Percentiles rank a stretch among this genome's conserved stretches.
Evolutionary conservation across 2,113 vertebrate genomes (phyloP).

Genomic region (Megaceryle maxima): DNA sequence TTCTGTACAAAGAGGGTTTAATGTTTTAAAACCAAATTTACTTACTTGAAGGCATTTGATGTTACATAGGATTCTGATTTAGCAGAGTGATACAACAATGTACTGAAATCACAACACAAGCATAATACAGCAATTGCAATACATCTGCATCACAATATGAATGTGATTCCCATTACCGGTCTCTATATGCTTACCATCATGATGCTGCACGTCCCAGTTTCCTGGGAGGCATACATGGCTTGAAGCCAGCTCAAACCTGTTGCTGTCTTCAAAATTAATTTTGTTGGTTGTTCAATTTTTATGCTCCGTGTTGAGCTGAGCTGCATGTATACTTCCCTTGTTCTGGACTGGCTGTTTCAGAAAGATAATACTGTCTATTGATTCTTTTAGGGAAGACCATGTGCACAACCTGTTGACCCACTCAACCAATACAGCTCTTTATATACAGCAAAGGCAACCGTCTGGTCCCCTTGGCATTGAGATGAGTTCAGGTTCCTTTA

Average conservation of each 20-base stretch:
- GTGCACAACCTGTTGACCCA: not conserved
- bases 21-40: not conserved
- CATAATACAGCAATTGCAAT: rapidly evolving
- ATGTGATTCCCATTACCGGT: not conserved
- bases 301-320: not conserved
- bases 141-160: not conserved
- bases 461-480: not conserved
- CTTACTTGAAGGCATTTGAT: not conserved
- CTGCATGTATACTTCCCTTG: not conserved
- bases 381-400: not conserved
- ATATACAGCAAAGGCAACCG: not conserved
- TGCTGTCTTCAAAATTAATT: not conserved
- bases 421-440: not conserved
- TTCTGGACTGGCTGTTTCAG: not conserved
- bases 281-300: not conserved
- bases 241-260: not conserved
- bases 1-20: not conserved
- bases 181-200: not conserved
- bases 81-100: not conserved
- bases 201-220: not conserved
- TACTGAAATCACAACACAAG: not conserved
- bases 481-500: not conserved
- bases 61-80: not conserved
- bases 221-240: not conserved
- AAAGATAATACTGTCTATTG: not conserved